Evolutionary conservation across 2,797 vertebrate species (phyloP).

Genomic region (Kryptopterus vitreolus): DNA sequence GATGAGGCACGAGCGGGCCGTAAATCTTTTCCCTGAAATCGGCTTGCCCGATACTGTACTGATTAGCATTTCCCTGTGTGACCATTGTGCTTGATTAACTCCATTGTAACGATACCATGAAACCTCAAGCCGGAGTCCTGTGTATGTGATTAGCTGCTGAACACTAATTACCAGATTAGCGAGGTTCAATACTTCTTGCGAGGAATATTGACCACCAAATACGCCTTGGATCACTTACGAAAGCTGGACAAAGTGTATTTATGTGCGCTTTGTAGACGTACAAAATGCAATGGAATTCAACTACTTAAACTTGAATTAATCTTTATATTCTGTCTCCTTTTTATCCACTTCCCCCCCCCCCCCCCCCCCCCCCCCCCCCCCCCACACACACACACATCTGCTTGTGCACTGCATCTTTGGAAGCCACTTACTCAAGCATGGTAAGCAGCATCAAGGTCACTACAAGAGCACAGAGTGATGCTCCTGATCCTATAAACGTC

Average conservation of each 20-base stretch:
- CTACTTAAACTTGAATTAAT: too few species aligned
- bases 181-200: constrained; percentile 67
- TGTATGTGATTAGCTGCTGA: constrained; percentile 44
- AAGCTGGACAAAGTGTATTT: background rate
- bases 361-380: too few species aligned
- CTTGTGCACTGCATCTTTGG: constrained; percentile 27
- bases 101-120: constrained; percentile 69
- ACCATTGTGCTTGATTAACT: constrained; percentile 72
- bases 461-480: constrained; percentile 78
- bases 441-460: constrained; percentile 83
- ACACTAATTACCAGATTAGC: constrained; percentile 75
- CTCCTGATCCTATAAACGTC: constrained; percentile 80
- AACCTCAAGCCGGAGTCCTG: constrained; percentile 64
- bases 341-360: too few species aligned
- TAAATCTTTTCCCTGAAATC: constrained; percentile 61
- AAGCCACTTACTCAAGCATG: constrained; percentile 78
- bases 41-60: constrained; percentile 50
- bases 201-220: constrained; percentile 39
- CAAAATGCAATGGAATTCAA: too few species aligned
- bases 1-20: constrained; percentile 54
- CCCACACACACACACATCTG: constrained; percentile 28
- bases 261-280: too few species aligned
- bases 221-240: constrained; percentile 25
- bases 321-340: too few species aligned
- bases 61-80: constrained; percentile 66